Conservation (phyloP, 2,888 invertebrate species). For the Rhynchonema sp. region DNA sequence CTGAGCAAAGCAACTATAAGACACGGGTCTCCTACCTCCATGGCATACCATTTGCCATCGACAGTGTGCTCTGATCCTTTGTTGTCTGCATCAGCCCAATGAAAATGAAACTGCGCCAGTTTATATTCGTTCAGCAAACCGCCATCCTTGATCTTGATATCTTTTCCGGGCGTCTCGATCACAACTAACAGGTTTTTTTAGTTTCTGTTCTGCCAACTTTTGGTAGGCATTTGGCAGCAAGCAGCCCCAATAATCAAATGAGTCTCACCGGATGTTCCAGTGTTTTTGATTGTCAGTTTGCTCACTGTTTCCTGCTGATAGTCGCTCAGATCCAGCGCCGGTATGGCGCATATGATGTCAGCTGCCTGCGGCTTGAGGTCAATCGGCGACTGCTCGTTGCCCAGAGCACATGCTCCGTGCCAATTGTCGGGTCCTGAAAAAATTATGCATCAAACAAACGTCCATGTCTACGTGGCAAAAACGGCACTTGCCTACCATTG, state of each 20-base stretch:
- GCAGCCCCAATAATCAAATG: too few species aligned
- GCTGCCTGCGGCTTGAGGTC: background rate
- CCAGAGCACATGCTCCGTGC: background rate
- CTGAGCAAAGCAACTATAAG: too few species aligned
- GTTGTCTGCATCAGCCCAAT: background rate
- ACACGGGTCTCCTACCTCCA: background rate
- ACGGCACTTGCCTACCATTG: too few species aligned
- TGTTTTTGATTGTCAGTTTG: too few species aligned
- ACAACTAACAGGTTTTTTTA: background rate
- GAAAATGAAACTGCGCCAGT: background rate
- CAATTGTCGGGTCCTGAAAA: background rate
- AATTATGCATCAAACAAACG: too few species aligned
- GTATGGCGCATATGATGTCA: background rate
- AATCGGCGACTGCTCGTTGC: background rate
- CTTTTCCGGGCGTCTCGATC: background rate
- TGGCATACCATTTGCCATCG: background rate
- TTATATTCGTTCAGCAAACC: background rate
- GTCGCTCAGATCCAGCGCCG: background rate
- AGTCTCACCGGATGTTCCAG: too few species aligned
- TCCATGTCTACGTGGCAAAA: too few species aligned
- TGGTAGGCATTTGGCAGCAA: too few species aligned
- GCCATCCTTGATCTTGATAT: background rate
- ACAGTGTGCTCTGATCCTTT: background rate
- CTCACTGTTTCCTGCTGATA: too few species aligned
- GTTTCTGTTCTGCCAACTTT: too few species aligned